Base-by-base conservation (phyloP, 2,113 vertebrate genomes). In the Callospermophilus lateralis region DNA sequence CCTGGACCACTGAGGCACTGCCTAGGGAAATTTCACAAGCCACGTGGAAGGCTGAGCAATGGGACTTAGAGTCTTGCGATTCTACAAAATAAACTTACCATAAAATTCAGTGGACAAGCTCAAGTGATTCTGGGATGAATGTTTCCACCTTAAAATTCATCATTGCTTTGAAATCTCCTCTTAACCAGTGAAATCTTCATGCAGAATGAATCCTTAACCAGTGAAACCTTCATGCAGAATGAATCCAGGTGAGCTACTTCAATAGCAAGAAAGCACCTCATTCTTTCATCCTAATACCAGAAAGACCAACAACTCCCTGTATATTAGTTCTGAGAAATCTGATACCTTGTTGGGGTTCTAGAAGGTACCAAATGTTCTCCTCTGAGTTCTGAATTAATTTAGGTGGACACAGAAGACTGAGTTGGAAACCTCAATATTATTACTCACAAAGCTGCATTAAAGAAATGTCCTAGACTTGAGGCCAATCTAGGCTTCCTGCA, bases 71-170 rank as follows among this genome's bases (percentile, higher is more conserved):
- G 63, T 83, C 42, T 39, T 78, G 32, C 2, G 76, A 84, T 30
- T 92, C 85, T 72, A 39, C 9, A 42, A 76, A 90, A 83, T 39
- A 87, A 95, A 88, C 1, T 74, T 61, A 73, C 78, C 93, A 74
- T 89, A 93, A 88, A 96, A 87, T 76, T 92, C 58, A 53, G 90
- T 4, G 20, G 84, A 80, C 94, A 95, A 92, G 91, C 37, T 86
- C 78, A 55, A 42, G 12, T 72, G 32, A 85, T 48, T 74, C 42
- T 6, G 16, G 19, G 37, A 45, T 45, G 84, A 84, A 65, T 48
- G 55, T 34, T 84, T 79, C 48, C 34, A 74, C 45, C 67, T 74
- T 74, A 42, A 96, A 96, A 94, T 73, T 8, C 42, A 93, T 48
- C 6, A 28, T 20, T 78, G 63, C 79, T 92, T 84, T 97, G 90